A percentile compares a stretch with the other conserved stretches of the same genome.
Evolutionary conservation across 2,888 invertebrate genomes (phyloP).

Genomic region (Lumbricus terrestris): DNA sequence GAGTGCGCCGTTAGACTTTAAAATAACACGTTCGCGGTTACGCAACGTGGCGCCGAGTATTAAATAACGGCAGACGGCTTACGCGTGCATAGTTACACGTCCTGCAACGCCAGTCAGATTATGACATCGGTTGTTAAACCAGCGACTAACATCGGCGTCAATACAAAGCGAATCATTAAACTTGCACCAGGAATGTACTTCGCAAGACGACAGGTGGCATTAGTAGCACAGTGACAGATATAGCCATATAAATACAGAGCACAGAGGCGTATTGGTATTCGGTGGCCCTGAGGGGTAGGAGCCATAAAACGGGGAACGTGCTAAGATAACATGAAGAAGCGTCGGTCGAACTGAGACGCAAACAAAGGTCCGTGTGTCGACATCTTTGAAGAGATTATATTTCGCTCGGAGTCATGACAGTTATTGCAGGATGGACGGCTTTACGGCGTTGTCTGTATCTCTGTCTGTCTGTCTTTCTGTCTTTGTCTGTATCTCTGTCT

Average conservation of each 20-base stretch:
- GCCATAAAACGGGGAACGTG: background rate
- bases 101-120: background rate
- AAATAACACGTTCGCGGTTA: background rate
- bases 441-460: background rate
- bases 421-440: background rate
- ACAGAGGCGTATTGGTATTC: background rate
- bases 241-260: background rate
- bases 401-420: background rate
- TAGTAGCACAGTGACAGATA: background rate
- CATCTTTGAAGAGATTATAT: background rate
- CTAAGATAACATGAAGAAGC: background rate
- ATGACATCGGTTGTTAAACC: background rate
- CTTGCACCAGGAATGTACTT: background rate
- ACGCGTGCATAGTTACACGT: background rate
- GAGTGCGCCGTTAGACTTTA: background rate
- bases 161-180: background rate
- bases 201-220: background rate
- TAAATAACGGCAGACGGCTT: background rate
- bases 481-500: background rate
- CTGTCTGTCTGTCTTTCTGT: background rate
- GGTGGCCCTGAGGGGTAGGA: background rate
- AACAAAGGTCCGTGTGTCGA: background rate
- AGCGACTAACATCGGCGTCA: background rate
- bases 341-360: background rate
- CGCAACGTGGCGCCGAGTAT: background rate